Evolutionary conservation across 2,113 vertebrate genomes (phyloP).

Genomic region (Boulengeromyrus knoepffleri): DNA sequence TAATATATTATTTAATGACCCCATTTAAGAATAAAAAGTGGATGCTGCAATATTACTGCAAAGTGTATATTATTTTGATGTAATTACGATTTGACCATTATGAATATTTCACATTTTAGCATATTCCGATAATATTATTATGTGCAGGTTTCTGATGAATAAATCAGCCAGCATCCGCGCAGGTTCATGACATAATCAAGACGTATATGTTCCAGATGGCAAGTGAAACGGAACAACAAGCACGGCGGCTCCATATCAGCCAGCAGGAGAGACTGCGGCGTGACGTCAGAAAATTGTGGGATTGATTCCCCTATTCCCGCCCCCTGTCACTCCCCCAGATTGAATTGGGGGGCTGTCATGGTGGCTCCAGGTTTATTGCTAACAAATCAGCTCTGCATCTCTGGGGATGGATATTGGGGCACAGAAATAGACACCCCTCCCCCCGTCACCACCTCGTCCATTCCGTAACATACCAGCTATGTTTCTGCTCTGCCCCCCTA

Average conservation of each 20-base stretch:
- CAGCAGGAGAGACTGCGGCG: background rate
- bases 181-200: background rate
- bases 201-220: background rate
- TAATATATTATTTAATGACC: background rate
- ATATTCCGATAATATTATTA: background rate
- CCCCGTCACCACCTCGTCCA: background rate
- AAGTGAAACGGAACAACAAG: background rate
- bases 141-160: background rate
- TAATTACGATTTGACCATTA: background rate
- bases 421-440: background rate
- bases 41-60: background rate
- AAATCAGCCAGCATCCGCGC: background rate
- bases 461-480: background rate
- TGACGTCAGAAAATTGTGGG: slow-evolving; percentile 24
- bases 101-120: background rate
- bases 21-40: background rate
- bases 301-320: background rate
- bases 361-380: slow-evolving; percentile 7
- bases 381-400: slow-evolving; percentile 8
- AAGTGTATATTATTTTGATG: background rate
- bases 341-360: background rate
- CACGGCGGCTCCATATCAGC: background rate
- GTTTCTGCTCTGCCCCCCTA: background rate
- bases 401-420: background rate
- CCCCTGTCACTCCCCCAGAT: background rate